Conservation (phyloP, 2,888 invertebrate genomes). For the Anodontia alba region DNA sequence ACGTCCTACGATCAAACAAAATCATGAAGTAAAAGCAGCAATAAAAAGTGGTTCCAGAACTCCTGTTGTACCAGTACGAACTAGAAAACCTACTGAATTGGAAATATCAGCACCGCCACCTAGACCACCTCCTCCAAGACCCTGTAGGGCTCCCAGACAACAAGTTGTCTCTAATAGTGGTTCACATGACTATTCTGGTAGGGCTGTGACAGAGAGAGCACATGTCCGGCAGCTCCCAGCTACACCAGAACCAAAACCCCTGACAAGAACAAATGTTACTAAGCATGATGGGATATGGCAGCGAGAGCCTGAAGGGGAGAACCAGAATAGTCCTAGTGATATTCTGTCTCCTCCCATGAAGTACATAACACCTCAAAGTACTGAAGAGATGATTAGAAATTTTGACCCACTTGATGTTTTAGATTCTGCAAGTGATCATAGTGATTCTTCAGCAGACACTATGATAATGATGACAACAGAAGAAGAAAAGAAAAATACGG, state of each 20-base stretch:
- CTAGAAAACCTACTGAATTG: conserved; percentile 14
- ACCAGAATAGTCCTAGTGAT: conserved; percentile 44
- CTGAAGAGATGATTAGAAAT: conserved; percentile 68
- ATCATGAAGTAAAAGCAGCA: neutral
- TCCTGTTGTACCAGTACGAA: neutral
- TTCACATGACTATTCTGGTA: neutral
- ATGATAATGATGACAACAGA: conserved; percentile 76
- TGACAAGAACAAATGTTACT: conserved; percentile 71
- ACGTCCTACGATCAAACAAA: neutral
- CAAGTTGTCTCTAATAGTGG: neutral
- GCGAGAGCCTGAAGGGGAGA: conserved; percentile 59
- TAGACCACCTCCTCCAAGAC: conserved; percentile 57
- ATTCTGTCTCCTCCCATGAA: conserved; percentile 66
- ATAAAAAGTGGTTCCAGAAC: neutral
- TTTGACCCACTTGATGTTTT: conserved; percentile 70
- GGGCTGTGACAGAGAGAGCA: neutral
- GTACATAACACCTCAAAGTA: conserved; percentile 68
- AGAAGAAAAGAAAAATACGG: conserved; percentile 67
- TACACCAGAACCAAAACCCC: conserved; percentile 61
- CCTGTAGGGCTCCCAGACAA: conserved; percentile 26
- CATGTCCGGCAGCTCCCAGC: conserved; percentile 4
- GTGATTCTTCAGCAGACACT: conserved; percentile 70
- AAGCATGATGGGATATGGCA: conserved; percentile 71
- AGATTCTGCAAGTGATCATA: conserved; percentile 70
- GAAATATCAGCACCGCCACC: conserved; percentile 47